Evolutionary conservation across 2,888 invertebrate species (phyloP), one percentile per base, ranked within the genome.

Genomic region (Cybosia mesomella): DNA sequence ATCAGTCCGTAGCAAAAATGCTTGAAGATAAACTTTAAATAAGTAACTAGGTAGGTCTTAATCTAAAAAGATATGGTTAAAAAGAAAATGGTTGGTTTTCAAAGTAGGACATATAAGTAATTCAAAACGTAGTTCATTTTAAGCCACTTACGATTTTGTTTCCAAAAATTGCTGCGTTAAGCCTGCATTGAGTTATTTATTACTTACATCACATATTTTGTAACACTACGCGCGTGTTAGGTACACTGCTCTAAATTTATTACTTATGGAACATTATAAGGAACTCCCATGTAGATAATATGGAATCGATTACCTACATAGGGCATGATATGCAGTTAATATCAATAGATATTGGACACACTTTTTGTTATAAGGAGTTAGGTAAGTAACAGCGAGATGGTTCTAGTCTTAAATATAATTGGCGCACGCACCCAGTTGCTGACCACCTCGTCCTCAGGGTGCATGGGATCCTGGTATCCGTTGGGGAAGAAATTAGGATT

Each of bases 371-470:
- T 58, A n/a, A 69, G 75, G 66, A 72, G 57, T 72, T 70, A 71
- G 71, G 32, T 13, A 59, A 66, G 39, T 68, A 72, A 68, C 68
- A 77, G 73, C 70, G 67, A 68, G 59, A 72, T 60, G 63, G 72
- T 63, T 74, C 67, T 78, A 72, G 64, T 66, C 58, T 73, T 68
- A 81, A 64, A 67, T 66, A 61, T 76, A 77, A 76, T 69, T 73
- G 79, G 75, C 71, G 82, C 86, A 95, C 95, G 91, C 95, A 96
- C 96, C 96, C 96, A 96, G 85, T 95, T 96, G 83, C 92, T 91
- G 84, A 96, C 96, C 71, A 94, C 94, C 88, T 96, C 96, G 76
- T 96, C 96, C 74, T 96, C 96, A 73, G 91, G 94, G 86, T 95
- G 94, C 91, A 91, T 92, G 78, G 94, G 90, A 83, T 95, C 95